A percentile compares a stretch with the other conserved stretches of the same genome.
These are phyloP conservation scores for Criorhina ranunculi DNA, from an alignment of 2,888 invertebrate genomes.

Conservation along the genomic window DNA sequence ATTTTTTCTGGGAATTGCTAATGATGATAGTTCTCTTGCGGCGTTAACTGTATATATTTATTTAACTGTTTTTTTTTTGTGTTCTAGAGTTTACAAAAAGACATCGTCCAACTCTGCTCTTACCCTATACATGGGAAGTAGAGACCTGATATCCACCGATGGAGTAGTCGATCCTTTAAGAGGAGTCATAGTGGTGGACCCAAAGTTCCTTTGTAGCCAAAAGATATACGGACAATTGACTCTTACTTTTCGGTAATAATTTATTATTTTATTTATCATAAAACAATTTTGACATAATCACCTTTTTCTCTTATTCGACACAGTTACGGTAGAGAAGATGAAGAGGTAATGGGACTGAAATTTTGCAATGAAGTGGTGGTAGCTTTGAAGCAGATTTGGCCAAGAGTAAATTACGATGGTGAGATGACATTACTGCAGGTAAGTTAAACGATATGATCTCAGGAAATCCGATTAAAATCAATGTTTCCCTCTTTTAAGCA, in stretches of 20 bases:
- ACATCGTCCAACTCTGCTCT: slow-evolving; percentile 93
- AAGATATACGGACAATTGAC: slow-evolving; percentile 93
- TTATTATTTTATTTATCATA: slow-evolving; percentile 59
- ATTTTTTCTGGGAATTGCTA: too few relatives aligned
- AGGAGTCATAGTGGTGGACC: slow-evolving; percentile 95
- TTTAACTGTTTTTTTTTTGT: background rate
- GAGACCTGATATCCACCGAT: slow-evolving; percentile 90
- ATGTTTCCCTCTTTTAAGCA: slow-evolving; percentile 86
- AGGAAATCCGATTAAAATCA: background rate
- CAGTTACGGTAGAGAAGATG: slow-evolving; percentile 96
- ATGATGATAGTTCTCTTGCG: too few relatives aligned
- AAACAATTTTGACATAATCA: background rate
- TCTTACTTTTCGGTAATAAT: slow-evolving; percentile 93
- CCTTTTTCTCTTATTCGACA: background rate
- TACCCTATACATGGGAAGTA: slow-evolving; percentile 91
- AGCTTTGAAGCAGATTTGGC: slow-evolving; percentile 93
- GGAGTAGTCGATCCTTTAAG: slow-evolving; percentile 91
- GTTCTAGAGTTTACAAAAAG: slow-evolving; percentile 90
- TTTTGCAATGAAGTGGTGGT: slow-evolving; percentile 98
- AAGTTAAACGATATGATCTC: slow-evolving; percentile 67
- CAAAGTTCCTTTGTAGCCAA: slow-evolving; percentile 86
- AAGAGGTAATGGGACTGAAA: slow-evolving; percentile 97
- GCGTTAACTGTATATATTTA: background rate
- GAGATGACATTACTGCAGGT: slow-evolving; percentile 90
- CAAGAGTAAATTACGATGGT: slow-evolving; percentile 86